Conservation (phyloP, 2,888 invertebrate genomes). For the Agrotis ipsilon region DNA sequence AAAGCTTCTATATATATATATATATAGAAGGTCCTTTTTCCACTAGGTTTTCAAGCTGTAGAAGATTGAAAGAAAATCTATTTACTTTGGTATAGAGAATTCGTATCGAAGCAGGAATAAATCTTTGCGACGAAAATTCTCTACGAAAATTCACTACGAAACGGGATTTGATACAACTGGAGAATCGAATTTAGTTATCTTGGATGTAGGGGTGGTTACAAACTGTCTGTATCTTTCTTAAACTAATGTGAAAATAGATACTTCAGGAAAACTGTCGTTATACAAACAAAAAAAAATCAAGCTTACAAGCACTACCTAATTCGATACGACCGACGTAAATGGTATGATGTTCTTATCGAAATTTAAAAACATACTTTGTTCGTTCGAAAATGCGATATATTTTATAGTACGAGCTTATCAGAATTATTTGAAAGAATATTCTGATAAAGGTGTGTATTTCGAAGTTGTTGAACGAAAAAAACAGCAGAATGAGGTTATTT, state of each 20-base stretch:
- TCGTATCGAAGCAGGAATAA: slow-evolving; percentile 28
- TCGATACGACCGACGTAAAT: not conserved
- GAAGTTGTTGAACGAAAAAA: not conserved
- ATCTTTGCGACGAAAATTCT: slow-evolving; percentile 21
- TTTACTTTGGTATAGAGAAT: slow-evolving; percentile 16
- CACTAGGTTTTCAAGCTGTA: slow-evolving; percentile 10
- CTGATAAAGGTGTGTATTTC: slow-evolving; percentile 11
- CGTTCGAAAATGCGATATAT: not conserved
- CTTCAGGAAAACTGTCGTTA: not conserved
- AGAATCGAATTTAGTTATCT: slow-evolving; percentile 17
- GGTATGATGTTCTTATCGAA: not conserved
- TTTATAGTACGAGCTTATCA: slow-evolving; percentile 8
- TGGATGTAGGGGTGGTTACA: not conserved
- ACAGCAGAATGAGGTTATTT: slow-evolving; percentile 4
- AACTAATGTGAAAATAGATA: not conserved
- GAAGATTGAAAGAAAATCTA: slow-evolving; percentile 27
- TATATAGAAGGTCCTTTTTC: slow-evolving; percentile 10
- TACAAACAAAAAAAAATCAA: not conserved
- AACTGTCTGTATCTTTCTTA: not conserved
- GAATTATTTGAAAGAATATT: slow-evolving; percentile 3
- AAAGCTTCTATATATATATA: too few relatives aligned
- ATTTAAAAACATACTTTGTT: not conserved
- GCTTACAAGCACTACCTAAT: not conserved
- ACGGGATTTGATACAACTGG: slow-evolving; percentile 17
- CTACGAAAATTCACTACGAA: slow-evolving; percentile 23